Evolutionary conservation across 2,797 vertebrate species (phyloP).

Genomic region (Alosa sapidissima): DNA sequence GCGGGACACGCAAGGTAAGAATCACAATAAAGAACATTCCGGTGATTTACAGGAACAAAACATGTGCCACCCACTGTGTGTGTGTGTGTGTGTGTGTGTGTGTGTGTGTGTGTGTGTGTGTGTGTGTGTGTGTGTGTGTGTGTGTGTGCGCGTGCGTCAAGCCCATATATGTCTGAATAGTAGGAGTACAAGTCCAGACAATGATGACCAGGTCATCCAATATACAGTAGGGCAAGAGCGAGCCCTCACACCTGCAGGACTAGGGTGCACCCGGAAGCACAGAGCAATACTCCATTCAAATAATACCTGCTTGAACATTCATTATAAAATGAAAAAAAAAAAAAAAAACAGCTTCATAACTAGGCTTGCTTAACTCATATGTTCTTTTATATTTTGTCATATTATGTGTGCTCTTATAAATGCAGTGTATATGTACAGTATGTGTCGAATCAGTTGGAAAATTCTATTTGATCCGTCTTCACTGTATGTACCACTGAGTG

Average conservation of each 20-base stretch:
- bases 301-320: neutral
- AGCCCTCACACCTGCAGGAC: neutral
- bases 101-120: neutral
- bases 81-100: neutral
- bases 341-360: neutral
- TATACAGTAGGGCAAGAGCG: neutral
- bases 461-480: too few species aligned
- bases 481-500: too few species aligned
- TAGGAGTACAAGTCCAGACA: neutral
- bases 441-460: too few species aligned
- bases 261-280: neutral
- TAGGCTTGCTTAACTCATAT: neutral
- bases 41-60: slow-evolving; percentile 27
- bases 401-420: too few species aligned
- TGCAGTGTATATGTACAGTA: too few species aligned
- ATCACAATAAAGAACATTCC: slow-evolving; percentile 15
- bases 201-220: neutral
- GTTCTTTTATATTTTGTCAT: too few species aligned
- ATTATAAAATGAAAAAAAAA: neutral
- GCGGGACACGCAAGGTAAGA: neutral
- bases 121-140: neutral
- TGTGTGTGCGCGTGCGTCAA: neutral
- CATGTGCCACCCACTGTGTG: slow-evolving; percentile 1
- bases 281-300: neutral
- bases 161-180: neutral